These are phyloP conservation scores for Eutolmus rufibarbis DNA, from an alignment of 2,888 invertebrate genomes.

Conservation along the genomic window DNA sequence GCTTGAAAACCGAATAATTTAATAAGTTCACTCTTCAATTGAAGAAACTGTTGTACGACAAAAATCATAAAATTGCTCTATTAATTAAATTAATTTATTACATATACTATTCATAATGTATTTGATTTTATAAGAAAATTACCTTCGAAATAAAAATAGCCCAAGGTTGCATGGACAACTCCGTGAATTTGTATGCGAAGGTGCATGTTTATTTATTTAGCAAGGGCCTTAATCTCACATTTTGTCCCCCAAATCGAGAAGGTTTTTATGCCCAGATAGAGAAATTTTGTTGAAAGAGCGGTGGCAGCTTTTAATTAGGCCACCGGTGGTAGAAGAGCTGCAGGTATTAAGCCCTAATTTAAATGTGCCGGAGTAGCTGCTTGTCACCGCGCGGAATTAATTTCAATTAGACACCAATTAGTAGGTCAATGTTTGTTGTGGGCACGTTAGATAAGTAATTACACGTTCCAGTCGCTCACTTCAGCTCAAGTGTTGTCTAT, in stretches of 20 bases:
- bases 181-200: neutral
- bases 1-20: too few relatives aligned
- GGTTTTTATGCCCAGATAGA: neutral
- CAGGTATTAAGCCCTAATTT: slow-evolving; percentile 8
- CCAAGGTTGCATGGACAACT: neutral
- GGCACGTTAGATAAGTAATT: slow-evolving; percentile 31
- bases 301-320: slow-evolving; percentile 6
- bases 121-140: neutral
- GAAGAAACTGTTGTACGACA: neutral
- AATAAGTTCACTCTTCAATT: neutral
- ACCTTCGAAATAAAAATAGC: neutral
- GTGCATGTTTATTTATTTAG: neutral
- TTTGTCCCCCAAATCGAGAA: neutral
- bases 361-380: neutral
- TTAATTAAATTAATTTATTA: neutral
- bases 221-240: neutral
- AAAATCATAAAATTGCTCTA: neutral
- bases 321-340: neutral
- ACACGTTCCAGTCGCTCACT: slow-evolving; percentile 15
- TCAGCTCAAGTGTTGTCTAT: slow-evolving; percentile 3
- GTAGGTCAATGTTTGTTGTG: slow-evolving; percentile 24
- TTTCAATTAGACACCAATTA: slow-evolving; percentile 35
- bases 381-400: neutral
- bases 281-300: neutral
- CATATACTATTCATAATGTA: neutral